phyloP scores from a whole-genome alignment of 2,888 invertebrate genomes.

The Callosobruchus maculatus region DNA sequence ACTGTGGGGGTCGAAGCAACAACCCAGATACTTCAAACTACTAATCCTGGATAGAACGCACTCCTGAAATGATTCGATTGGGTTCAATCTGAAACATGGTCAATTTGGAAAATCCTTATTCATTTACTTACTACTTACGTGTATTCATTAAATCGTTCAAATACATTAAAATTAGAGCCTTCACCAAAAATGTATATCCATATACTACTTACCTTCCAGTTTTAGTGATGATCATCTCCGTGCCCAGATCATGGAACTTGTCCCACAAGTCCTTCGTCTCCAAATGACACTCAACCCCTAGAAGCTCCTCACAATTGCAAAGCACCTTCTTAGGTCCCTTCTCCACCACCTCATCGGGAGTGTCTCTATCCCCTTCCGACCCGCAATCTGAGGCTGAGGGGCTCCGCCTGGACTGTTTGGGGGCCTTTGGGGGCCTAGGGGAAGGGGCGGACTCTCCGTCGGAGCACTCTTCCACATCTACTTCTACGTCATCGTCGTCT shows the following conservation, averaged over 20 bases:
- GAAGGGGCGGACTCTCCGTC: constrained; percentile 49
- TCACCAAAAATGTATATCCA: too few species aligned
- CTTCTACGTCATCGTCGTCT: constrained; percentile 53
- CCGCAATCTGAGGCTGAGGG: constrained; percentile 45
- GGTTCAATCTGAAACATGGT: too few species aligned
- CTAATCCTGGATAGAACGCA: too few species aligned
- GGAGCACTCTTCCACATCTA: constrained; percentile 59
- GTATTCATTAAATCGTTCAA: too few species aligned
- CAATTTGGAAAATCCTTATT: too few species aligned
- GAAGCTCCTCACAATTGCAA: constrained; percentile 64
- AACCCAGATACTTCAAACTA: too few species aligned
- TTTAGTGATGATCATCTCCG: constrained; percentile 85
- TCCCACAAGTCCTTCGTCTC: constrained; percentile 82
- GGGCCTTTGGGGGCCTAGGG: constrained; percentile 24
- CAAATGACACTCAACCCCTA: constrained; percentile 66
- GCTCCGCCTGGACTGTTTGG: constrained; percentile 30
- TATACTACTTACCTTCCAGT: constrained; percentile 64
- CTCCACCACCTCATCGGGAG: constrained; percentile 41
- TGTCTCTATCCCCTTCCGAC: constrained; percentile 45
- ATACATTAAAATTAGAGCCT: too few species aligned
- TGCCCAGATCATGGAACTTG: constrained; percentile 73
- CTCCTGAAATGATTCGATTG: too few species aligned
- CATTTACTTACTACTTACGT: too few species aligned
- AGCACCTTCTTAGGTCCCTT: constrained; percentile 48
- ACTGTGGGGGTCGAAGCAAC: too few species aligned